phyloP scores from a whole-genome alignment of 92 coral and sea anemone genomes.

The Paragorgia papillata region DNA sequence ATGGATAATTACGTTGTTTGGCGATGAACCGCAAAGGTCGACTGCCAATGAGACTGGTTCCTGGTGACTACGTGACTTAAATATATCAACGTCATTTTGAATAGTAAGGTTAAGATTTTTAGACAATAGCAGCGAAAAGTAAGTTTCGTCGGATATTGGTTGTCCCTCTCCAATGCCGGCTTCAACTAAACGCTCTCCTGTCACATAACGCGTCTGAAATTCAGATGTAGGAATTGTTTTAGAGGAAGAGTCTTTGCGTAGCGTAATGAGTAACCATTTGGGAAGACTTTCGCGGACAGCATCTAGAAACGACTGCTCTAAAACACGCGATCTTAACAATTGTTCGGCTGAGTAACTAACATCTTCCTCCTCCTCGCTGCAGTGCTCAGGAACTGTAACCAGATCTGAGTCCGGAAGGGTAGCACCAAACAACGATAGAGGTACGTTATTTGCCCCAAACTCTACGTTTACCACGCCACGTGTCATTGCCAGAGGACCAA shows the following conservation, averaged over 20 bases:
- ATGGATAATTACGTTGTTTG: constrained; percentile 19
- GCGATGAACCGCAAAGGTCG: constrained; percentile 49
- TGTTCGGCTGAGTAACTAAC: neutral
- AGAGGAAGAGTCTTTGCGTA: constrained; percentile 9
- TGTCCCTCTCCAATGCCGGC: constrained; percentile 47
- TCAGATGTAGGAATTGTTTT: constrained; percentile 32
- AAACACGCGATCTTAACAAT: neutral
- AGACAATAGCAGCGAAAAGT: constrained; percentile 59
- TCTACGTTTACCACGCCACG: constrained; percentile 52
- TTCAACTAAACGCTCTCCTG: constrained; percentile 46
- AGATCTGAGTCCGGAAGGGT: constrained; percentile 16
- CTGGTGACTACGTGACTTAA: constrained; percentile 41
- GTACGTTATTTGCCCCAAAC: constrained; percentile 39
- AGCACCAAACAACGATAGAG: constrained; percentile 59
- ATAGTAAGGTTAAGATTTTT: constrained; percentile 50
- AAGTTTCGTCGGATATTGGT: constrained; percentile 39
- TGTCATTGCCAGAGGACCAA: constrained; percentile 39
- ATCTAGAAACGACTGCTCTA: constrained; percentile 56
- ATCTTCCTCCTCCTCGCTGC: neutral
- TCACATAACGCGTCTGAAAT: constrained; percentile 48
- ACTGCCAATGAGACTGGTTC: constrained; percentile 52
- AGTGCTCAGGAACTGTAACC: neutral
- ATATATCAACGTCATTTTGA: constrained; percentile 30
- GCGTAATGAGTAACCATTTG: constrained; percentile 57
- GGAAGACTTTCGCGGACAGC: constrained; percentile 59